phyloP scores from a whole-genome alignment of 2,113 vertebrate species.

The Alexandromys fortis region DNA sequence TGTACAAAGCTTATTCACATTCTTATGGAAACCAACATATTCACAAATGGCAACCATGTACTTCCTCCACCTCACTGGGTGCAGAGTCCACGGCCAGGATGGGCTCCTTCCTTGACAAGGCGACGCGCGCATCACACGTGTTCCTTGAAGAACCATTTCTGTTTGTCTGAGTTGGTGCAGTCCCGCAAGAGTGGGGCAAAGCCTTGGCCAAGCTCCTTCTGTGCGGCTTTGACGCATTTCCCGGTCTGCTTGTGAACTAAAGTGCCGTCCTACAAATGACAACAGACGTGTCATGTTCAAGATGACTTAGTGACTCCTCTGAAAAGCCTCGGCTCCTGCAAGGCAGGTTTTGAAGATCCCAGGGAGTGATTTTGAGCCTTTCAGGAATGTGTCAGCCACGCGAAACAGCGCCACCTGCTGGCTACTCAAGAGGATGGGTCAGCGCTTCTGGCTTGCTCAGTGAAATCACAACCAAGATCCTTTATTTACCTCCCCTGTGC shows the following conservation, averaged over 20 bases:
- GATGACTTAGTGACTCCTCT: background rate
- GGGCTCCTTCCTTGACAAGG: background rate
- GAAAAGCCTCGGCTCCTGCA: constrained; percentile 3
- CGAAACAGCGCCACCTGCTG: background rate
- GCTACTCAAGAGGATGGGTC: rapidly evolving
- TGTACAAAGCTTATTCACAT: constrained; percentile 69
- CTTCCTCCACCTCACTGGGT: constrained; percentile 13
- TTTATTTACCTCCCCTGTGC: background rate
- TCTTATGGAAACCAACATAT: constrained; percentile 54
- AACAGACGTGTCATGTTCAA: background rate
- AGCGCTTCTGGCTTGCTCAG: background rate
- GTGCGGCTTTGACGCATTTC: constrained; percentile 92
- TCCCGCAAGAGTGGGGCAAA: constrained; percentile 89
- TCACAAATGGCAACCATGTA: constrained; percentile 35
- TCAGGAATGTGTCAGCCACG: background rate
- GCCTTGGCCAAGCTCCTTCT: constrained; percentile 79
- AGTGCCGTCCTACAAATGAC: constrained; percentile 89
- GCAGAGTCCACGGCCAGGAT: background rate
- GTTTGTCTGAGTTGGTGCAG: constrained; percentile 87
- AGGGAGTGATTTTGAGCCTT: background rate
- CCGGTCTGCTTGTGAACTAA: constrained; percentile 90
- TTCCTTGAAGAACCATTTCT: constrained; percentile 97
- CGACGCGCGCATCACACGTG: constrained; percentile 71
- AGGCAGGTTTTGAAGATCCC: background rate
- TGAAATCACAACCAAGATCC: background rate